phyloP scores from a whole-genome alignment of 2,113 vertebrate species.

The Columba livia region DNA sequence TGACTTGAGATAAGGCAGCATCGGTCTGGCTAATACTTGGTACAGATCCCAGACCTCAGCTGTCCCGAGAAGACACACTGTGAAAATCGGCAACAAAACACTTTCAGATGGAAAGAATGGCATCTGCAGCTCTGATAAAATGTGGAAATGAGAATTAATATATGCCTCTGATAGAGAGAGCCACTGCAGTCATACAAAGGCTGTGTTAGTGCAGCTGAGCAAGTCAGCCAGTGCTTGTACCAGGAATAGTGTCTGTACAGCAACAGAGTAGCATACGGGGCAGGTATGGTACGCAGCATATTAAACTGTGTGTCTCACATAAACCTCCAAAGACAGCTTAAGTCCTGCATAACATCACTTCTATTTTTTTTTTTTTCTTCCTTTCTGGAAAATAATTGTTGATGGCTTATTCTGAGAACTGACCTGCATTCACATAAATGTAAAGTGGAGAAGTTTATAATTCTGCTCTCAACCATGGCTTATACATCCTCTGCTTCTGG shows the following conservation, averaged over 20 bases:
- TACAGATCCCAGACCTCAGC: background rate
- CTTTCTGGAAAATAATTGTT: background rate
- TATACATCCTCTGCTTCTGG: background rate
- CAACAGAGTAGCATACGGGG: background rate
- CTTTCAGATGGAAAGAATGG: background rate
- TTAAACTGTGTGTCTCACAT: background rate
- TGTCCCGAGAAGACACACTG: background rate
- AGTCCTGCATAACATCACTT: background rate
- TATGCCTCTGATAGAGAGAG: background rate
- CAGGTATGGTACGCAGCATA: background rate
- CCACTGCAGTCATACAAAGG: background rate
- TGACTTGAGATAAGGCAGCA: background rate
- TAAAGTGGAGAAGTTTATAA: background rate
- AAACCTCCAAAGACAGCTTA: background rate
- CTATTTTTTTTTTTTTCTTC: background rate
- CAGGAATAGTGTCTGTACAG: accelerated
- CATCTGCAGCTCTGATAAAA: background rate
- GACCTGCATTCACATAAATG: background rate
- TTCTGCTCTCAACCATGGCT: background rate
- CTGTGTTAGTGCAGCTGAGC: background rate
- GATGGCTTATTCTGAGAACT: background rate
- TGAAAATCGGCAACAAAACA: background rate
- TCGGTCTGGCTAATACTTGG: background rate
- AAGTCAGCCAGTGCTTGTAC: background rate
- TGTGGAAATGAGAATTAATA: accelerated